These are phyloP conservation scores for Acanthosepion esculentum DNA, from an alignment of 2,888 invertebrate genomes.

Conservation along the genomic window DNA sequence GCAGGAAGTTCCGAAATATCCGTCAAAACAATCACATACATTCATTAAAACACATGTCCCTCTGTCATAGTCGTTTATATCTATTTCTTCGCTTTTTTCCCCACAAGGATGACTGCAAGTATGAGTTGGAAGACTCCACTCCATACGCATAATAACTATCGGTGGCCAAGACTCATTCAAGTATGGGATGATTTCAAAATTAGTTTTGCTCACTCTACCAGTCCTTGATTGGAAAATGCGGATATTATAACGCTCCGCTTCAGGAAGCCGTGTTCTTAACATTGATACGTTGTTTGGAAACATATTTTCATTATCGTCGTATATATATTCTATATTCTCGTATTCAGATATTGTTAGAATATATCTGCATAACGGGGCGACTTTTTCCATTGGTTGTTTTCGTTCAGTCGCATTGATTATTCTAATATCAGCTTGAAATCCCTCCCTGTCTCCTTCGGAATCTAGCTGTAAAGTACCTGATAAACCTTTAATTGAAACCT, in stretches of 20 bases:
- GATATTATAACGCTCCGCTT: not conserved
- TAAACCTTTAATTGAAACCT: slow-evolving; percentile 55
- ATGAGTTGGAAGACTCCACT: not conserved
- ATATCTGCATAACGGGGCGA: too few relatives aligned
- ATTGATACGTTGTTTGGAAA: not conserved
- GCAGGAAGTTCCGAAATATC: slow-evolving; percentile 55
- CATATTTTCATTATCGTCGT: too few relatives aligned
- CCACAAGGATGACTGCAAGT: not conserved
- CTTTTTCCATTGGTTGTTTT: too few relatives aligned
- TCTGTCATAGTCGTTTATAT: not conserved
- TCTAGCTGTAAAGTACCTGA: slow-evolving; percentile 55
- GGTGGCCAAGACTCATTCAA: not conserved
- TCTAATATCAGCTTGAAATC: slow-evolving; percentile 54
- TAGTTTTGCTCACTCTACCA: not conserved
- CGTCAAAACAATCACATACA: slow-evolving; percentile 52
- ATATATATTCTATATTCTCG: too few relatives aligned
- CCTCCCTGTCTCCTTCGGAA: slow-evolving; percentile 56
- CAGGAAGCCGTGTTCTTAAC: not conserved
- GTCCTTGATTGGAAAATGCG: not conserved
- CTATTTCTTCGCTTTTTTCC: accelerated
- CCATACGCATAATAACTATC: not conserved
- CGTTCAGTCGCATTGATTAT: slow-evolving; percentile 51
- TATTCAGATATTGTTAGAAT: too few relatives aligned
- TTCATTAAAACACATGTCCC: not conserved
- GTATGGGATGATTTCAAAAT: not conserved